Evolutionary conservation across 2,797 vertebrate species (phyloP), one percentile per base, ranked within the genome.

Genomic region (Limosa lapponica): DNA sequence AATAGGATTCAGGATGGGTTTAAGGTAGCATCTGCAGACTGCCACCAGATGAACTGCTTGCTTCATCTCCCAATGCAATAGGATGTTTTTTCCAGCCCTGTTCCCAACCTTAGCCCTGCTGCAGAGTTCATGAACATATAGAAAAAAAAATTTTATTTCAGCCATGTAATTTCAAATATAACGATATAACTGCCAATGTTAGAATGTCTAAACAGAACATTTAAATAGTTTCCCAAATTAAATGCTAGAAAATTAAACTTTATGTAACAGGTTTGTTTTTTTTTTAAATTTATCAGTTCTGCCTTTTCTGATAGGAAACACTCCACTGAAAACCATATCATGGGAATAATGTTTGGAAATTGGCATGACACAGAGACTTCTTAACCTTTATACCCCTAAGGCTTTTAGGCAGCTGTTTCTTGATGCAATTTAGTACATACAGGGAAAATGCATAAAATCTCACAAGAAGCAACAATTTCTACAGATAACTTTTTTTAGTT

Each of bases 131-230:
- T 24, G 10, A 46, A 8, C 5, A 16, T 13, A 46, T 1, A 8
- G 37, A 66, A 78, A 83, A 67, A 69, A 8, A 8, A 5, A 4
- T 57, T 79, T 92, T n/a, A 49, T 66, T 89, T 32, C 25, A 70
- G 12, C 30, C 2, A 4, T 62, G 62, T 44, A 0, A 52, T 61
- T 80, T 80, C 3, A 66, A 54, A 8, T 32, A 22, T 9, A 58
- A 37, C 70, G 9, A 16, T 49, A 16, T 13, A 54, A n/a, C 10
- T 49, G 7, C 23, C 8, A 37, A 0, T 0, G 1, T 41, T 77
- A 64, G 22, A 64, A 55, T 34, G 13, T 13, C 43, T 62, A 54
- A 86, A 73, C 3, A 44, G 41, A 57, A 28, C 3, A 0, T 57
- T 80, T 88, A 10, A 61, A 23, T 19, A 41, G 4, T 44, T 59